Evolutionary conservation across 2,797 vertebrate species (phyloP).

Genomic region (Gouania willdenowi): DNA sequence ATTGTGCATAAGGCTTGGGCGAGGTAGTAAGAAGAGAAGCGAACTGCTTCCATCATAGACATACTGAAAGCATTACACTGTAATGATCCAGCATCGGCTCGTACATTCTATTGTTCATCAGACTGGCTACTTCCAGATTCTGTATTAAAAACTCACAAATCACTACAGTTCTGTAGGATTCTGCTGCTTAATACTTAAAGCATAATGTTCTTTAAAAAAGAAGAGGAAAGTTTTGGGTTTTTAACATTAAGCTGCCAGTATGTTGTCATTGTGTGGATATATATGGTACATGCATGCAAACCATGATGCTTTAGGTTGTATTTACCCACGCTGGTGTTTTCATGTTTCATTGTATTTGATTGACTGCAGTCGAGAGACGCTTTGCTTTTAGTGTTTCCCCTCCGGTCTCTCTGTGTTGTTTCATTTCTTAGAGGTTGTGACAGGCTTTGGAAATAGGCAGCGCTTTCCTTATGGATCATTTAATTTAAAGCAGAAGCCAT

Average conservation of each 20-base stretch:
- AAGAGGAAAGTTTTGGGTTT: conserved; percentile 10
- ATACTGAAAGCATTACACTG: conserved; percentile 43
- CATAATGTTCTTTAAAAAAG: conserved; percentile 19
- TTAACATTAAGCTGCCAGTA: conserved; percentile 1
- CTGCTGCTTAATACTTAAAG: conserved; percentile 4
- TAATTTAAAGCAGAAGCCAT: conserved; percentile 40
- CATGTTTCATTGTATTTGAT: conserved; percentile 19
- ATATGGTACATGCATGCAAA: background rate
- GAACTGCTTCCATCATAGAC: conserved; percentile 24
- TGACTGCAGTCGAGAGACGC: conserved; percentile 36
- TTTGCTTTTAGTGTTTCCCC: conserved; percentile 32
- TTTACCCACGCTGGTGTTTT: conserved; percentile 7
- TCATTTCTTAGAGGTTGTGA: conserved; percentile 53
- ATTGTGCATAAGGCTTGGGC: conserved; percentile 1
- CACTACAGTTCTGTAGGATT: conserved; percentile 1
- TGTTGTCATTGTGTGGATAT: conserved; percentile 9
- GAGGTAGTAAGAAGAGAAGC: conserved; percentile 9
- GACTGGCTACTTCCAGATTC: conserved; percentile 36
- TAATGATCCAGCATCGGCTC: conserved; percentile 43
- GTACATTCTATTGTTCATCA: conserved; percentile 42
- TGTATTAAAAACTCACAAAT: conserved; percentile 4
- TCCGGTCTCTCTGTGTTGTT: conserved; percentile 39
- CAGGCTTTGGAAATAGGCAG: conserved; percentile 51
- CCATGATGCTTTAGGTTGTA: background rate
- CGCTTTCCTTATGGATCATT: conserved; percentile 40